Base-by-base conservation (phyloP, 2,113 vertebrate genomes). In the Oncorhynchus gorbuscha region DNA sequence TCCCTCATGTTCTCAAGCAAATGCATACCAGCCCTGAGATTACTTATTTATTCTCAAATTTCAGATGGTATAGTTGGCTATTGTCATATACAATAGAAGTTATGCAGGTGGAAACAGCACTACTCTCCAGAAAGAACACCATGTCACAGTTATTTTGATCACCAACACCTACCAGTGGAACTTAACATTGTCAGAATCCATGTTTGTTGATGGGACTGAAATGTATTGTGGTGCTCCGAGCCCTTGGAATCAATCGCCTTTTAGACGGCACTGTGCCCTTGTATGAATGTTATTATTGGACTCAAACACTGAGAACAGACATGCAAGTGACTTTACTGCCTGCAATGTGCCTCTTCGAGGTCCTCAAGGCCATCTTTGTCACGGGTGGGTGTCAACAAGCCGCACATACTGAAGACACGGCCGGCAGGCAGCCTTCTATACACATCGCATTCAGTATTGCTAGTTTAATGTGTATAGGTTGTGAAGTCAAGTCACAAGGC, bases 371-470 rank as follows among this genome's bases (percentile, higher is more conserved):
- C 14, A 20, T 32, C 30, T 45, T 20, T 69, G 30, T 45, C 68
- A 69, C 58, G 66, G 70, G 2, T 65, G 20, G 26, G 80, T 80
- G 82, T 86, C 77, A 83, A 83, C 77, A 75, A 9, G 35, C 48
- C 55, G n/a, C 75, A 55, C 74, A 78, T 83, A 69, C 76, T 5
- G 39, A 76, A 86, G 86, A 84, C 83, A 88, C 86, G 77, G 89
- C 87, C 22, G 0, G 24, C 26, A 84, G 85, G 89, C 88, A 88
- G 81, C 82, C 83, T 80, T 91, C 91, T 80, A 76, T 73, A 88
- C 68, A 80, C 32, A 71, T 92, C 88, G 82, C 58, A 1, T 48
- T 26, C 28, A 73, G 78, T 73, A 70, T 79, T 35, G 12, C 61
- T 6, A 30, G 64, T 45, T 30, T 64, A 24, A 76, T 59, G 59